A percentile compares a stretch with the other conserved stretches of the same genome.
These are phyloP conservation scores for Sebastolobus alascanus DNA, from an alignment of 2,797 vertebrate species.

Conservation along the genomic window DNA sequence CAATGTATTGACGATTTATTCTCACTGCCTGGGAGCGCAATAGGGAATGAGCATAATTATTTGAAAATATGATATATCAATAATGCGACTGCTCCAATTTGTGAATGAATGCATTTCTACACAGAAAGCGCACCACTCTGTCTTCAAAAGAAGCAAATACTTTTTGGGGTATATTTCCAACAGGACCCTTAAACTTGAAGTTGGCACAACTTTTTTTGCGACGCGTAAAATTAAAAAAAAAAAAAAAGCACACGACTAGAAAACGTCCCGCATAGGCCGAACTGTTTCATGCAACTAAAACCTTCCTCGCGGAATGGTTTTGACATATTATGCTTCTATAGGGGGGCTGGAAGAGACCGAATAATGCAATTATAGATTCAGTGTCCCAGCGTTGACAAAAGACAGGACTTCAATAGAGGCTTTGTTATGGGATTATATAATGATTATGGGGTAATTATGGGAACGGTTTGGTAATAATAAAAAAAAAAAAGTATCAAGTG, in stretches of 20 bases:
- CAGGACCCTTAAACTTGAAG: conserved; percentile 89
- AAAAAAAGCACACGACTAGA: conserved; percentile 20
- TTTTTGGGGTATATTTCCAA: conserved; percentile 85
- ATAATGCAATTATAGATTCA: conserved; percentile 98
- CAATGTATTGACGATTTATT: conserved; percentile 91
- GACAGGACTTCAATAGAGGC: conserved; percentile 95
- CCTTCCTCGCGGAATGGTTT: conserved; percentile 84
- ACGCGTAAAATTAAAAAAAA: conserved; percentile 56
- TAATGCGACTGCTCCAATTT: conserved; percentile 83
- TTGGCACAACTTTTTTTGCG: conserved; percentile 91
- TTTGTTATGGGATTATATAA: conserved; percentile 99
- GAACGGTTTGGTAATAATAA: conserved; percentile 93
- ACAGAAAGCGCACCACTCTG: conserved; percentile 72
- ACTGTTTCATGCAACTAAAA: conserved; percentile 78
- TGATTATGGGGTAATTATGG: conserved; percentile 99
- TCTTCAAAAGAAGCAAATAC: conserved; percentile 68
- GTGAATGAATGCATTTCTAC: conserved; percentile 68
- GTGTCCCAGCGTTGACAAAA: conserved; percentile 97
- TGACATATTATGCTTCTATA: conserved; percentile 90
- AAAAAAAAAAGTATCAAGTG: conserved; percentile 91
- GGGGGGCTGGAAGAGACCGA: conserved; percentile 85
- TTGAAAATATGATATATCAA: conserved; percentile 96
- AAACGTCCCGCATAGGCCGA: conserved; percentile 67
- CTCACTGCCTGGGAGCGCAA: conserved; percentile 90
- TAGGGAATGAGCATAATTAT: conserved; percentile 89